phyloP scores from a whole-genome alignment of 2,113 vertebrate species.

The Spizaetus ornatus region DNA sequence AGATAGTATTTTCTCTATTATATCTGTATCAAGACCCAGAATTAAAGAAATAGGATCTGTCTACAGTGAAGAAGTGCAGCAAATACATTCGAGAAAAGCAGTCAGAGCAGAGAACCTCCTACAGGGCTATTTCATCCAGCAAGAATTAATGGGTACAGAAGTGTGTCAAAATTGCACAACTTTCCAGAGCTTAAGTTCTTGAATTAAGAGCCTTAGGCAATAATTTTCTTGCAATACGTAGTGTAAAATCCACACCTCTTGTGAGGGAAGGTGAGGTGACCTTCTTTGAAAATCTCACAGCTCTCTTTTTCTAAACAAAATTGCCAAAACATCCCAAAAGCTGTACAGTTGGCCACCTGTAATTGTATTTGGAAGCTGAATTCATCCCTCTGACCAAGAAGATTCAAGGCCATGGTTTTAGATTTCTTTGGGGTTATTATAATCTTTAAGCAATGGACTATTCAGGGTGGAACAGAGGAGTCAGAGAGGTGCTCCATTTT shows the following conservation, averaged over 20 bases:
- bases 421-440: not conserved
- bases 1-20: not conserved
- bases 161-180: not conserved
- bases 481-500: not conserved
- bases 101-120: not conserved
- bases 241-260: not conserved
- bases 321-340: not conserved
- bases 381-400: not conserved
- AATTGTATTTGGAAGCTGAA: not conserved
- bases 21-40: not conserved
- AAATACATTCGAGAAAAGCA: not conserved
- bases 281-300: not conserved
- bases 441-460: not conserved
- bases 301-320: not conserved
- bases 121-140: not conserved
- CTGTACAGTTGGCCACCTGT: not conserved
- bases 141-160: not conserved
- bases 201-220: not conserved
- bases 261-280: not conserved
- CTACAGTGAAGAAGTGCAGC: not conserved
- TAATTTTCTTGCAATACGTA: not conserved
- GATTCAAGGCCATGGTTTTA: not conserved
- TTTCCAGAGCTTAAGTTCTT: not conserved
- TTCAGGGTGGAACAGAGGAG: not conserved
- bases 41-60: not conserved